Evolutionary conservation across 2,113 vertebrate species (phyloP), one percentile per base, ranked within the genome.

Genomic region (Leucosticte australis): DNA sequence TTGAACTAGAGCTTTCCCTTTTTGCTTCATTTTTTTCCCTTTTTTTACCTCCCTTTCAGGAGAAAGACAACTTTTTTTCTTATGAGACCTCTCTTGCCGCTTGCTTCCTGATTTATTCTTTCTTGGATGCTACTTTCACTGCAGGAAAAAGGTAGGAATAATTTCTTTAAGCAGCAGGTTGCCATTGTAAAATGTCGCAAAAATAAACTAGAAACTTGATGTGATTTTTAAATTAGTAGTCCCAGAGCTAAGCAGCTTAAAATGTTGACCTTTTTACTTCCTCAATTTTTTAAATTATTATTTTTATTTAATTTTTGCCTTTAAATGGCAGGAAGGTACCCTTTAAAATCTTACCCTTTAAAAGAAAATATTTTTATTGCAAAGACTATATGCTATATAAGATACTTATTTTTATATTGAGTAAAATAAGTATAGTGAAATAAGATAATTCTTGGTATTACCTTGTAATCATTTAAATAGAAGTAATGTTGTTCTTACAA

Each of bases 11-110:
- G 21, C 14, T 41, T 64, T 57, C 37, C 12, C 21, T 67, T 57
- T 47, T 23, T 28, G 3, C 6, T 23, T 17, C 5, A 3, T 57
- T 31, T 39, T 60, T 13, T 5, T 2, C 4, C 3, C 6, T 2
- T 5, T 47, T 50, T 41, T 8, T 4, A 3, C 7, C 3, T 5
- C 22, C 14, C 11, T 4, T 21, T 65, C 33, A 47, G 44, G 37
- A 90, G 31, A 44, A 90, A 92, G 76, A 69, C 49, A 88, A 71
- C 49, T 93, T 83, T 63, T 63, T 64, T 35, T 63, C 18, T 77
- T 53, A 49, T 37, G 52, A 84, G 37, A 69, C 11, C 15, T 91
- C 52, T 90, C 23, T 77, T 93, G 44, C 31, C 64, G 90, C 17
- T n/a, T 86, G 22, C 64, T 93, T 81, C 42, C n/a, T 57, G 28